These are phyloP conservation scores for Spodoptera litura DNA, from an alignment of 1,140 invertebrate genomes.

Conservation along the genomic window DNA sequence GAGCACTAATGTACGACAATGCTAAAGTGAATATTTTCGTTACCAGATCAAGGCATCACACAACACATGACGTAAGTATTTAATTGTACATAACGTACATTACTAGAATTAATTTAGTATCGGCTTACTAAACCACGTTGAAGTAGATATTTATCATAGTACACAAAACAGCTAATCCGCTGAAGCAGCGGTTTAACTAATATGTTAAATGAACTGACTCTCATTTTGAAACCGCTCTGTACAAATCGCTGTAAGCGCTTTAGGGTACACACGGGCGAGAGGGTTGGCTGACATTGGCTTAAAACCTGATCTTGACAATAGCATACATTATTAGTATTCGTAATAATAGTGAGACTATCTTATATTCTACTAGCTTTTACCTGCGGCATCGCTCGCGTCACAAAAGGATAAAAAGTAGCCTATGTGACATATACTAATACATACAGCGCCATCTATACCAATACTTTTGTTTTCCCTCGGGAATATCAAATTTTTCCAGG, in stretches of 20 bases:
- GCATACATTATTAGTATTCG: too few species aligned
- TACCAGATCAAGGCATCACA: too few species aligned
- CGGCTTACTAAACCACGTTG: not conserved
- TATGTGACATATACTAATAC: too few species aligned
- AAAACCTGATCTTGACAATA: not conserved
- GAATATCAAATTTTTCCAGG: too few species aligned
- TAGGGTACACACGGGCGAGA: conserved; percentile 6
- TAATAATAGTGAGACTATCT: too few species aligned
- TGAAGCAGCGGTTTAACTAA: conserved; percentile 28
- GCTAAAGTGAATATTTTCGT: not conserved
- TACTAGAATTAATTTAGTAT: not conserved
- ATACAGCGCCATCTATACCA: too few species aligned
- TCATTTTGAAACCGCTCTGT: conserved; percentile 26
- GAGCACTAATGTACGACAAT: too few species aligned
- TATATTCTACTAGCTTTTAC: too few species aligned
- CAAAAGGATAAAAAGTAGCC: too few species aligned
- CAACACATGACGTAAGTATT: too few species aligned
- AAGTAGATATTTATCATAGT: conserved; percentile 10
- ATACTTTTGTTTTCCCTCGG: too few species aligned
- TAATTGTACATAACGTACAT: not conserved
- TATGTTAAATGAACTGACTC: conserved; percentile 38
- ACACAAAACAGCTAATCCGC: conserved; percentile 20
- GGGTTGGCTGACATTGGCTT: not conserved
- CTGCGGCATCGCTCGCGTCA: too few species aligned
- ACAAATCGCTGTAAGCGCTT: conserved; percentile 27